Evolutionary conservation across 2,113 vertebrate genomes (phyloP), one percentile per base, ranked within the genome.

Genomic region (Salminus brasiliensis): DNA sequence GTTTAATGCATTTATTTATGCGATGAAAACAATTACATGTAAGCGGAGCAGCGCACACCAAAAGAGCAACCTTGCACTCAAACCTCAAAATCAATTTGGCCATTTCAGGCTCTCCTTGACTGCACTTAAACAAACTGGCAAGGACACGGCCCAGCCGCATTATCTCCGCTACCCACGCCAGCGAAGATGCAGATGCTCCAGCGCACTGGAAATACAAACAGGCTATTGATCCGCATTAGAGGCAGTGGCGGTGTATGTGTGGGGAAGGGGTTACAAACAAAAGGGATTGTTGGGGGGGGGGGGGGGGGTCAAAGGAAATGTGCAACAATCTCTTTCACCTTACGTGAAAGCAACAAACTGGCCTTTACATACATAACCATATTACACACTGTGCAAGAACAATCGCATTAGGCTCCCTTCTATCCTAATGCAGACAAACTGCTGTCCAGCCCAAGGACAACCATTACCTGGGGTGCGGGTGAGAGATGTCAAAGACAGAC

Each of bases 391-490:
- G 55, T 72, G 25, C 47, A 39, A 70, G 82, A 84, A 80, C 83
- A 85, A 91, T 86, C 80, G 79, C 84, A 89, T 49, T 84, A 88
- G 84, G 88, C 86, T 87, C 85, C 84, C 85, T 88, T 86, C 86
- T 85, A 74, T 84, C 73, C 84, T 89, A 88, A 91, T 86, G 85
- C 85, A 88, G 88, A 91, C 88, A 88, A 89, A 90, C 88, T 84
- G 81, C 86, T 90, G 83, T 87, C 79, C 60, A 84, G 84, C 78
- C 84, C 90, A 92, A 94, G 91, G 91, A 92, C 93, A 91, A 89
- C 88, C 90, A 89, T 91, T 92, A 91, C 88, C 88, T 88, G 91
- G 85, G 89, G 87, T 18, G 47, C 1, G 47, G 3, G 15, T 49
- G 86, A 82, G 86, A 77, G 66, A 83, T 82, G 23, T 16, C 5